A percentile compares a stretch with the other conserved stretches of the same genome.
phyloP scores from a whole-genome alignment of 2,888 invertebrate genomes.

The Cabera pusaria region DNA sequence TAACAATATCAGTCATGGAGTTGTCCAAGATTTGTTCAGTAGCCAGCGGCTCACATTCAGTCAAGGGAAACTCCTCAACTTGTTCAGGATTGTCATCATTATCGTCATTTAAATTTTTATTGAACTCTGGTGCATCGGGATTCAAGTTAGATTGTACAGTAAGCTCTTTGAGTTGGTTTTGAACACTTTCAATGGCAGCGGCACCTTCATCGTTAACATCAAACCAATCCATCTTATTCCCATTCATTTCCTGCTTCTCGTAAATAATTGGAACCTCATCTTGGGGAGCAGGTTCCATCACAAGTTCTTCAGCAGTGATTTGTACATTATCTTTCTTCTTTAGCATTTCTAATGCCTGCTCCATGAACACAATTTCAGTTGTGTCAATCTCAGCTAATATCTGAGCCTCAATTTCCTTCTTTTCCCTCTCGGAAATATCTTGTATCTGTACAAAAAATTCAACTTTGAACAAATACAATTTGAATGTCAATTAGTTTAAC shows the following conservation, averaged over 20 bases:
- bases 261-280: conserved; percentile 49
- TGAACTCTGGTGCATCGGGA: conserved; percentile 63
- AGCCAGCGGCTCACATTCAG: conserved; percentile 41
- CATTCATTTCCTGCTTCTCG: conserved; percentile 57
- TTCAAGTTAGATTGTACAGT: conserved; percentile 58
- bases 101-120: conserved; percentile 40
- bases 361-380: conserved; percentile 93
- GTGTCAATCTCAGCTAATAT: conserved; percentile 87
- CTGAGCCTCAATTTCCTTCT: conserved; percentile 85
- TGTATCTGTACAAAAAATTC: conserved; percentile 85
- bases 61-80: conserved; percentile 63
- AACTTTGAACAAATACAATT: too few relatives aligned
- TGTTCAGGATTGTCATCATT: conserved; percentile 48
- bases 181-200: conserved; percentile 52
- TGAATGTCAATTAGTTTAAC: too few relatives aligned
- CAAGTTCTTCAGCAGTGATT: conserved; percentile 45
- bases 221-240: conserved; percentile 71
- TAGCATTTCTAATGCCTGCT: conserved; percentile 90
- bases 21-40: conserved; percentile 37
- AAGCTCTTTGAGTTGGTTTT: conserved; percentile 51
- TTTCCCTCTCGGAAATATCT: conserved; percentile 89
- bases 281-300: conserved; percentile 34
- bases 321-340: conserved; percentile 69
- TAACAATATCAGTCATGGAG: conserved; percentile 58
- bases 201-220: conserved; percentile 67